phyloP scores from a whole-genome alignment of 2,113 vertebrate species.

The Neomonachus schauinslandi region DNA sequence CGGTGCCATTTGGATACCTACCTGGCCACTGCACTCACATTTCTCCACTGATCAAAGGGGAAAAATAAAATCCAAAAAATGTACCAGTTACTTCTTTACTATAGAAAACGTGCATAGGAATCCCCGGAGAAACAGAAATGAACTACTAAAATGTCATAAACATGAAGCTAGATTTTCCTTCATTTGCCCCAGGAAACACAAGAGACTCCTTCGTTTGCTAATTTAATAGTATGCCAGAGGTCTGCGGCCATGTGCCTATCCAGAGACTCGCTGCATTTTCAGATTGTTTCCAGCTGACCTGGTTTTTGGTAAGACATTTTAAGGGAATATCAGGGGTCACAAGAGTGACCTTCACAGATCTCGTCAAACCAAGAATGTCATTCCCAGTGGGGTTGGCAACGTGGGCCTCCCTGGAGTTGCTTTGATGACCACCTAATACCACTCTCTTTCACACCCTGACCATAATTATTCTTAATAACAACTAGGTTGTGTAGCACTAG shows the following conservation, averaged over 20 bases:
- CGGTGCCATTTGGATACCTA: conserved; percentile 29
- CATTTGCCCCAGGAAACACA: conserved; percentile 60
- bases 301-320: conserved; percentile 28
- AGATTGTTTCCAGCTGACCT: background rate
- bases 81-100: conserved; percentile 67
- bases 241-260: background rate
- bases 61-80: conserved; percentile 74
- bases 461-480: background rate
- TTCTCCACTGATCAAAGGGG: conserved; percentile 65
- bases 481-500: background rate
- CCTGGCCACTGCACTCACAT: background rate
- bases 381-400: background rate
- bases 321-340: background rate
- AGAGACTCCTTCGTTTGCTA: conserved; percentile 33
- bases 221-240: conserved; percentile 61
- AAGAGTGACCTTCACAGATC: background rate
- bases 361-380: background rate
- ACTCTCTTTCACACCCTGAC: background rate
- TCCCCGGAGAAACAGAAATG: conserved; percentile 61
- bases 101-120: conserved; percentile 31
- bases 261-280: background rate
- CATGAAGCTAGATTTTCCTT: conserved; percentile 56
- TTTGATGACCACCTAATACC: background rate
- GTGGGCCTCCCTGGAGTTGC: background rate
- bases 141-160: conserved; percentile 64